A percentile compares a stretch with the other conserved stretches of the same genome.
Evolutionary conservation across 2,888 invertebrate species (phyloP).

Genomic region (Therioaphis trifolii): DNA sequence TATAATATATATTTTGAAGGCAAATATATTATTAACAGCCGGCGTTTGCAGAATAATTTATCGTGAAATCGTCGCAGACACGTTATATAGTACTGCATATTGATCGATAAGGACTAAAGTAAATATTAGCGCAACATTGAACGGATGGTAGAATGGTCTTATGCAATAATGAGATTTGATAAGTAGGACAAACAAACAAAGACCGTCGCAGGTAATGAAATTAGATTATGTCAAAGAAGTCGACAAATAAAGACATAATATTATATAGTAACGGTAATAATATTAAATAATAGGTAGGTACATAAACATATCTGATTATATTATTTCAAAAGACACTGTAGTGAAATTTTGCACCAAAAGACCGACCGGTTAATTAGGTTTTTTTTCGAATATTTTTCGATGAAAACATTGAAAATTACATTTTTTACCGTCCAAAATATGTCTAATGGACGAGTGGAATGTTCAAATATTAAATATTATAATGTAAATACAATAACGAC

Average conservation of each 20-base stretch:
- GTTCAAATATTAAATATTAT: no score
- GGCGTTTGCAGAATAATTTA: no score
- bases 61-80: neutral
- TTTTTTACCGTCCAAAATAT: no score
- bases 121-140: conserved; percentile 1
- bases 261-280: neutral
- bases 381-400: no score
- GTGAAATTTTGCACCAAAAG: neutral
- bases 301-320: neutral
- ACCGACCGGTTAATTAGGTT: neutral
- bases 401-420: no score
- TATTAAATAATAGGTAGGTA: neutral
- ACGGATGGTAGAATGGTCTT: neutral
- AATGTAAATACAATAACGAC: no score
- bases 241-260: neutral
- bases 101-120: neutral
- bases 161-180: neutral
- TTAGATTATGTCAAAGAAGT: neutral
- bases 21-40: neutral
- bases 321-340: neutral
- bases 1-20: no score
- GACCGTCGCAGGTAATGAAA: neutral
- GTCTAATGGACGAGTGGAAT: no score
- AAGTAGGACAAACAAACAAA: neutral
- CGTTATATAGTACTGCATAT: no score